phyloP scores from a whole-genome alignment of 1,140 invertebrate species.

The Conus betulinus region DNA sequence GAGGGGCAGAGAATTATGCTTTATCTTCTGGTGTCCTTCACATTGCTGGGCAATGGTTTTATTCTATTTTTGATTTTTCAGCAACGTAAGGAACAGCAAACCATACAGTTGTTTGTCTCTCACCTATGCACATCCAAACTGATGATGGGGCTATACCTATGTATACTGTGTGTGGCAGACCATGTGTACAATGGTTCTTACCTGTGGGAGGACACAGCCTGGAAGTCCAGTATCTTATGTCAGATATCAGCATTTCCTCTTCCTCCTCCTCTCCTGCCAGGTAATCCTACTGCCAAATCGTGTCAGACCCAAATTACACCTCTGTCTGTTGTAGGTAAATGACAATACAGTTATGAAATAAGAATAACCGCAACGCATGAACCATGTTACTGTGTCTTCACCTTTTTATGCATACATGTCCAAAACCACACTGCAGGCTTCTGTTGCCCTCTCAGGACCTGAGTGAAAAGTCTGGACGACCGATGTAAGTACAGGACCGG shows the following conservation, averaged over 20 bases:
- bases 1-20: conserved; percentile 39
- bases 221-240: conserved; percentile 24
- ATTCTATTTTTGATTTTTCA: conserved; percentile 34
- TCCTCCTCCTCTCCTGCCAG: conserved; percentile 39
- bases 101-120: conserved; percentile 48
- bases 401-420: too few species aligned
- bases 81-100: background rate
- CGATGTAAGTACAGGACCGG: too few species aligned
- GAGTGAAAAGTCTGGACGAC: too few species aligned
- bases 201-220: conserved; percentile 36
- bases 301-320: too few species aligned
- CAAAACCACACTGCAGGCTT: too few species aligned
- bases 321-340: too few species aligned
- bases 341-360: too few species aligned
- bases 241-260: conserved; percentile 11
- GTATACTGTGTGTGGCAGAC: conserved; percentile 62
- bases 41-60: conserved; percentile 42
- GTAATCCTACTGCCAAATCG: background rate
- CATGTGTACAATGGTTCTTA: conserved; percentile 55
- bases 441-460: too few species aligned
- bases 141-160: conserved; percentile 65
- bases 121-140: conserved; percentile 60
- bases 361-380: too few species aligned
- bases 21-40: conserved; percentile 38
- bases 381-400: too few species aligned